A percentile compares a stretch with the other conserved stretches of the same genome.
Evolutionary conservation across 2,797 vertebrate genomes (phyloP).

Genomic region (Lagodon rhomboides): DNA sequence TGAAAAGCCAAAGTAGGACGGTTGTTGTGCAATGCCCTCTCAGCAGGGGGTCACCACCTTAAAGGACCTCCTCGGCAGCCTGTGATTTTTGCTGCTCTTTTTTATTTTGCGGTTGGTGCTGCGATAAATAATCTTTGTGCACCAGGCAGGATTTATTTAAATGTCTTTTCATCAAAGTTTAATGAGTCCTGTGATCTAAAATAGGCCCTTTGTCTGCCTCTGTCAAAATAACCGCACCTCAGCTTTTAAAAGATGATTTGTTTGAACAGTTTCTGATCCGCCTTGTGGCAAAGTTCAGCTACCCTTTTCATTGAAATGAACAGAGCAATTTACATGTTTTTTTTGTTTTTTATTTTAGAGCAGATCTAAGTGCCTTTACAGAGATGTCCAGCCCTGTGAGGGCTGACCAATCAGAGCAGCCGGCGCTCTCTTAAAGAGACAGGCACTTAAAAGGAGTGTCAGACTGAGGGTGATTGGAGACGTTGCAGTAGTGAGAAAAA

Average conservation of each 20-base stretch:
- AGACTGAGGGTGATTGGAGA: too few species aligned
- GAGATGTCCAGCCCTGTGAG: too few species aligned
- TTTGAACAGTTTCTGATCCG: neutral
- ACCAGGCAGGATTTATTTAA: neutral
- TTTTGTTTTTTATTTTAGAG: too few species aligned
- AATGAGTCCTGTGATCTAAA: neutral
- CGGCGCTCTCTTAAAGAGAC: too few species aligned
- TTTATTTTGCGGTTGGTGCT: neutral
- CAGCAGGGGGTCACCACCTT: neutral
- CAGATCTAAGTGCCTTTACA: too few species aligned
- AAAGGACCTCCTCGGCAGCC: neutral
- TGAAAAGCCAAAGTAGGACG: conserved; percentile 6
- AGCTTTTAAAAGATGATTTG: neutral
- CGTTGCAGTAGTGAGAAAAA: too few species aligned
- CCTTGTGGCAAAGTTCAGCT: neutral
- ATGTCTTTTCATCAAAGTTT: neutral
- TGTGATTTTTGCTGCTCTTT: neutral
- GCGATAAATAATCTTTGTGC: neutral
- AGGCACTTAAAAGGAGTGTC: too few species aligned
- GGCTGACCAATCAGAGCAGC: too few species aligned
- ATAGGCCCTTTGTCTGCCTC: neutral
- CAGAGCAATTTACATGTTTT: too few species aligned
- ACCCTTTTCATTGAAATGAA: too few species aligned
- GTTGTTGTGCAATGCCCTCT: conserved; percentile 17
- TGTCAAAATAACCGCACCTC: neutral